Evolutionary conservation across 2,888 invertebrate species (phyloP).

Genomic region (Nebria salina): DNA sequence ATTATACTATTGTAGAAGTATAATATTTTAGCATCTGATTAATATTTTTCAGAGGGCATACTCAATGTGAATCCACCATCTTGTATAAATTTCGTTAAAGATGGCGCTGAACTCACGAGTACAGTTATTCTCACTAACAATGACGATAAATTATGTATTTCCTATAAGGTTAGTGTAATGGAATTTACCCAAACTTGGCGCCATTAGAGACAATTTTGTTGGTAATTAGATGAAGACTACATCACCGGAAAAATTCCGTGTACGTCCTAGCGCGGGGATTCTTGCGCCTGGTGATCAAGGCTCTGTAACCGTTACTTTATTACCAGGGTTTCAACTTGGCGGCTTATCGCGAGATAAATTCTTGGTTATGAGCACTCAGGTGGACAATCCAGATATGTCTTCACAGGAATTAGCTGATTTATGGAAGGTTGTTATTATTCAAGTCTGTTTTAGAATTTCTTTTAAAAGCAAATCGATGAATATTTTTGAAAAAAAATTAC

Average conservation of each 20-base stretch:
- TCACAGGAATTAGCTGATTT: conserved; percentile 74
- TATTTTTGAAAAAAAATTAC: no score
- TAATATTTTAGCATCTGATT: neutral
- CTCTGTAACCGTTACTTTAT: conserved; percentile 77
- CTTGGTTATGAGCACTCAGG: conserved; percentile 83
- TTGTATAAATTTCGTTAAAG: conserved; percentile 74
- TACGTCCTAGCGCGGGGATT: conserved; percentile 86
- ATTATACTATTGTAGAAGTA: neutral
- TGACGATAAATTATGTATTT: conserved; percentile 65
- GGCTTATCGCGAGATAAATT: conserved; percentile 85
- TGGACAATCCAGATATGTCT: conserved; percentile 67
- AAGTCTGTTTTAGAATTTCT: neutral
- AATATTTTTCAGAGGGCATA: conserved; percentile 62
- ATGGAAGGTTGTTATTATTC: conserved; percentile 71
- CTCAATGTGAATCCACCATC: conserved; percentile 74
- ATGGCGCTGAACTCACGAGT: conserved; percentile 74
- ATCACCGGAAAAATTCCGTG: conserved; percentile 93
- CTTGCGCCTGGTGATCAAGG: conserved; percentile 72
- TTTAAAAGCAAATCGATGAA: neutral
- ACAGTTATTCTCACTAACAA: conserved; percentile 76
- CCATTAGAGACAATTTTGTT: conserved; percentile 51
- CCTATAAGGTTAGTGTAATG: conserved; percentile 71
- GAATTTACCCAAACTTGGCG: conserved; percentile 28
- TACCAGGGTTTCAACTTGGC: conserved; percentile 75
- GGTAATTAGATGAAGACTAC: conserved; percentile 89